Evolutionary conservation across 1,140 invertebrate species (phyloP).

Genomic region (Drosophila arizonae): DNA sequence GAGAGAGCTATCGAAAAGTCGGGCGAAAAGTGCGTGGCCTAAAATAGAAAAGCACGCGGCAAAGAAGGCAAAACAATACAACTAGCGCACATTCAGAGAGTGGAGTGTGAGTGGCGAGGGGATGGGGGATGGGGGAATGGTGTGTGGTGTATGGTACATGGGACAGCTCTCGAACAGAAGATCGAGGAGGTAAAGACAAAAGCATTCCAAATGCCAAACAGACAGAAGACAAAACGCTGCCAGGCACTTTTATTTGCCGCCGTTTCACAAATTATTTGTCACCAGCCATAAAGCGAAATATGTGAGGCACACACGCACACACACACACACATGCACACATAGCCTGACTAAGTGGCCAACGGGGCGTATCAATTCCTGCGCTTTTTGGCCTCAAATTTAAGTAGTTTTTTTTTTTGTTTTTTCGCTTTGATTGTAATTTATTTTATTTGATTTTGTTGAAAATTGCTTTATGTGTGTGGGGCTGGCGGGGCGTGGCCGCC

Average conservation of each 20-base stretch:
- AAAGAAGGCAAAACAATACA: slow-evolving; percentile 41
- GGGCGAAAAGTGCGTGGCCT: slow-evolving; percentile 48
- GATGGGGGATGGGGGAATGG: neutral
- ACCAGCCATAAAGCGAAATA: slow-evolving; percentile 73
- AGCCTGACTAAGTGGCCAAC: slow-evolving; percentile 69
- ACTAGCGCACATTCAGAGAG: slow-evolving; percentile 13
- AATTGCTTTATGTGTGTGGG: slow-evolving; percentile 26
- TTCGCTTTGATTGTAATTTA: slow-evolving; percentile 59
- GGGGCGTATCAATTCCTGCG: slow-evolving; percentile 73
- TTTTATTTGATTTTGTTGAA: slow-evolving; percentile 62
- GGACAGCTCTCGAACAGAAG: slow-evolving; percentile 5
- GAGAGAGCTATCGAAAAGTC: slow-evolving; percentile 21
- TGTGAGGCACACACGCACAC: slow-evolving; percentile 34
- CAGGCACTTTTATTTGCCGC: slow-evolving; percentile 72
- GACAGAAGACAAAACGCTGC: slow-evolving; percentile 39
- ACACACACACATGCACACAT: slow-evolving; percentile 28
- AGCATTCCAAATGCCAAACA: slow-evolving; percentile 70
- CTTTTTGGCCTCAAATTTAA: slow-evolving; percentile 62
- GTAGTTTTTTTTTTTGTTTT: slow-evolving; percentile 11
- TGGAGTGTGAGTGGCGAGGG: neutral
- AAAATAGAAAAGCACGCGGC: slow-evolving; percentile 52
- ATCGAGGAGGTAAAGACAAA: slow-evolving; percentile 48
- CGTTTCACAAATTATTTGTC: slow-evolving; percentile 78
- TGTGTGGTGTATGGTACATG: too few relatives aligned
- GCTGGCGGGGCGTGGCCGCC: neutral